Evolutionary conservation across 2,888 invertebrate species (phyloP), one percentile per base, ranked within the genome.

Genomic region (Meliscaeva auricollis): DNA sequence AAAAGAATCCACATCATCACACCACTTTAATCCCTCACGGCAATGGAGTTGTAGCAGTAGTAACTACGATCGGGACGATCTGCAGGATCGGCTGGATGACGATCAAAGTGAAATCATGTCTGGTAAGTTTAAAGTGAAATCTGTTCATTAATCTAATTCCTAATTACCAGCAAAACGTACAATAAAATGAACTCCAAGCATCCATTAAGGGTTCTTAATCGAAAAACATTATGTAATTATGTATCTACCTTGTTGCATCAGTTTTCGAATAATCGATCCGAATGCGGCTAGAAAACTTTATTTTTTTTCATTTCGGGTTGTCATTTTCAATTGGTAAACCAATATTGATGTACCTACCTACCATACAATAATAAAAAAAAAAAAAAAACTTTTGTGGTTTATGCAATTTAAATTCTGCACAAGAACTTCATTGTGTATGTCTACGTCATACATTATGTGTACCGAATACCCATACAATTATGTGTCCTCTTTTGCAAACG

Each of bases 81-180:
- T 91, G 89, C 88, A 91, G 35, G 90, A 91, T 89, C 92, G 88
- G 80, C 88, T 89, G 88, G 92, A 92, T 56, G 92, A 92, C 79
- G 91, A 92, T 74, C 91, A 92, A 78, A 91, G 93, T 88, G 91
- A 92, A 89, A 91, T 94, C 92, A 89, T 94, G 94, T 91, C 93
- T 60, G 91, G 94, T 94, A 89, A 94, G 94, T 90, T 93, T 38
- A 26, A 26, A 26, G 26, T 26, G 2, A 26, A 2, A 26, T 26
- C n/a, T n/a, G n/a, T 26, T 26, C 4, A 26, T 26, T 26, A 26
- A 3, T 26, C n/a, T n/a, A n/a, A n/a, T 26, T 26, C 26, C 2
- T 26, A 26, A 26, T 26, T 26, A 26, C 26, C 4, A 4, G 26
- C 26, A 26, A 26, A n/a, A n/a, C n/a, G n/a, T n/a, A n/a, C n/a